These are phyloP conservation scores for Zeuzera pyrina DNA, from an alignment of 2,888 invertebrate species.

Conservation along the genomic window DNA sequence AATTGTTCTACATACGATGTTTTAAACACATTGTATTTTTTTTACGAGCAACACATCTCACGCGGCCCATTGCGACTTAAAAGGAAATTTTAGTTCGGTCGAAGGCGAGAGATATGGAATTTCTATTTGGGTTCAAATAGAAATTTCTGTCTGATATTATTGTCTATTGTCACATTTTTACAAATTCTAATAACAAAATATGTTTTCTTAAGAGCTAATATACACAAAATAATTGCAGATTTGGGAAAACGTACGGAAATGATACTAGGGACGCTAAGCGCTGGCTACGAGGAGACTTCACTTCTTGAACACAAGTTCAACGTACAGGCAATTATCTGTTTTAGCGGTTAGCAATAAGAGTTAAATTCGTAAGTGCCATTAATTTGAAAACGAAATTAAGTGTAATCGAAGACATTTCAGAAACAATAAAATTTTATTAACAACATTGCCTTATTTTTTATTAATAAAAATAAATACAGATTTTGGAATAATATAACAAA, in stretches of 20 bases:
- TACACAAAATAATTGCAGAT: conserved; percentile 68
- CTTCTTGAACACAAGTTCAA: conserved; percentile 31
- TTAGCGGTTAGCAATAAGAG: not conserved
- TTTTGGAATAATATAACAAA: not conserved
- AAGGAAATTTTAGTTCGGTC: too few species aligned
- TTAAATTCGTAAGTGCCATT: conserved; percentile 1
- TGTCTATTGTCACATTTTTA: too few species aligned
- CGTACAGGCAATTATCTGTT: not conserved
- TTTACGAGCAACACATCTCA: too few species aligned
- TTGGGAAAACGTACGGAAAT: conserved; percentile 83
- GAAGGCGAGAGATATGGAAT: too few species aligned
- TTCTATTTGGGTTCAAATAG: too few species aligned
- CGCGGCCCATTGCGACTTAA: too few species aligned
- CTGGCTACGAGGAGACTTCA: conserved; percentile 79
- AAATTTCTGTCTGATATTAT: too few species aligned
- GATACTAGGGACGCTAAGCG: conserved; percentile 82
- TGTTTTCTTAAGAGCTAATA: too few species aligned
- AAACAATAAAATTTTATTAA: not conserved
- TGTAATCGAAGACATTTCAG: not conserved
- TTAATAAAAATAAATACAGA: conserved; percentile 1
- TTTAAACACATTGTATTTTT: too few species aligned
- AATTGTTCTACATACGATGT: too few species aligned
- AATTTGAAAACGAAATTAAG: conserved; percentile 1
- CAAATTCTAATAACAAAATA: too few species aligned
- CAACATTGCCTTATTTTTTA: not conserved